Conservation (phyloP, 2,888 invertebrate genomes). For the Ophion slaviceki region DNA sequence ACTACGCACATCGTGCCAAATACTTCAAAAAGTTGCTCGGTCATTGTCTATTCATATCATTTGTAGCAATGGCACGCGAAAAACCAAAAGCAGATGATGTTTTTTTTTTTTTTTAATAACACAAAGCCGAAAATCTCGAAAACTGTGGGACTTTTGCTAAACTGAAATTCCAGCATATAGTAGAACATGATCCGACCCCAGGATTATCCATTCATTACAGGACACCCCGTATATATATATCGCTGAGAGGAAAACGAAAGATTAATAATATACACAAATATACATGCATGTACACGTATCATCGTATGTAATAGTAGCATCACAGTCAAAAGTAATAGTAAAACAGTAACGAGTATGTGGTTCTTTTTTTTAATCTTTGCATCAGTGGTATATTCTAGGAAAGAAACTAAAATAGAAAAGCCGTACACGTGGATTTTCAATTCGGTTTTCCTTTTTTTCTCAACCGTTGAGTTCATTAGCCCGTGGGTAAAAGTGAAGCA, state of each 20-base stretch:
- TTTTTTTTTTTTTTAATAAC: no score
- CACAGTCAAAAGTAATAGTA: conserved; percentile 79
- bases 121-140: no score
- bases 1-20: no score
- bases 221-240: background rate
- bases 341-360: conserved; percentile 72
- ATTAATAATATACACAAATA: conserved; percentile 40
- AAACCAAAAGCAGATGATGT: no score
- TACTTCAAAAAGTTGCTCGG: no score
- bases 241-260: conserved; percentile 4
- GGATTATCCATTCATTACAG: no score
- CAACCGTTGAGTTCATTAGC: background rate
- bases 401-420: conserved; percentile 43
- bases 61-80: no score
- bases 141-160: no score
- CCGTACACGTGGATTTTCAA: background rate
- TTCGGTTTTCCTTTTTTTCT: background rate
- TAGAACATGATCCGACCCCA: no score
- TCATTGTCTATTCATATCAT: no score
- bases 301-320: conserved; percentile 74
- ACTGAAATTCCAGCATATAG: no score
- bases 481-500: background rate
- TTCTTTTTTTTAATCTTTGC: conserved; percentile 18
- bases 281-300: conserved; percentile 70
- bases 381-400: conserved; percentile 43